Evolutionary conservation across 2,113 vertebrate genomes (phyloP).

Genomic region (Labeo catla): DNA sequence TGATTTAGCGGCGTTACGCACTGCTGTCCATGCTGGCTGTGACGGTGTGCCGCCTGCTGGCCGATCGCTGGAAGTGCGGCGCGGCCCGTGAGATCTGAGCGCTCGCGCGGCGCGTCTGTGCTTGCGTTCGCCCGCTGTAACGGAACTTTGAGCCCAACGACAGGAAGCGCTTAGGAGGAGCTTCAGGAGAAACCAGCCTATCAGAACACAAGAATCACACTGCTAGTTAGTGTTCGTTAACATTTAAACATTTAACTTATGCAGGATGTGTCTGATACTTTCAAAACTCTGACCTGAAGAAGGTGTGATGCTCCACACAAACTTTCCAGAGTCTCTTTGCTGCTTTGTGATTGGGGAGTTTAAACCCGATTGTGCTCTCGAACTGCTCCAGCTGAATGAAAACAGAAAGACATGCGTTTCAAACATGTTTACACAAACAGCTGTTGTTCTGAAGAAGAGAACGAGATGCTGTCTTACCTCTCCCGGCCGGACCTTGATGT

Average conservation of each 20-base stretch:
- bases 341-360: conserved; percentile 94
- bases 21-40: conserved; percentile 94
- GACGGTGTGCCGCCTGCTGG: conserved; percentile 95
- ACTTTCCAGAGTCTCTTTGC: conserved; percentile 98
- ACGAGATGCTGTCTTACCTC: conserved; percentile 79
- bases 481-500: conserved; percentile 96
- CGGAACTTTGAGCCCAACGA: conserved; percentile 96
- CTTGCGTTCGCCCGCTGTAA: conserved; percentile 94
- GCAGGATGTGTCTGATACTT: neutral
- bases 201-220: conserved; percentile 39
- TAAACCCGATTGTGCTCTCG: conserved; percentile 98
- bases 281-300: conserved; percentile 86
- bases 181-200: conserved; percentile 92
- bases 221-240: neutral
- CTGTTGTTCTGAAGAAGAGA: too few relatives aligned
- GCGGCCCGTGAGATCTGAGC: conserved; percentile 90
- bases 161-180: conserved; percentile 95
- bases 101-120: conserved; percentile 91
- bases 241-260: neutral
- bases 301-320: conserved; percentile 97
- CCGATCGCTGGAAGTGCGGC: conserved; percentile 90
- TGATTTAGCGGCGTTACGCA: conserved; percentile 55
- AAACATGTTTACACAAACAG: neutral
- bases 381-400: conserved; percentile 92
- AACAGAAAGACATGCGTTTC: conserved; percentile 40